Percentiles rank a stretch among this genome's conserved stretches.
These are phyloP conservation scores for Mesorhabditis spiculigera DNA, from an alignment of 2,888 invertebrate species.

Conservation along the genomic window DNA sequence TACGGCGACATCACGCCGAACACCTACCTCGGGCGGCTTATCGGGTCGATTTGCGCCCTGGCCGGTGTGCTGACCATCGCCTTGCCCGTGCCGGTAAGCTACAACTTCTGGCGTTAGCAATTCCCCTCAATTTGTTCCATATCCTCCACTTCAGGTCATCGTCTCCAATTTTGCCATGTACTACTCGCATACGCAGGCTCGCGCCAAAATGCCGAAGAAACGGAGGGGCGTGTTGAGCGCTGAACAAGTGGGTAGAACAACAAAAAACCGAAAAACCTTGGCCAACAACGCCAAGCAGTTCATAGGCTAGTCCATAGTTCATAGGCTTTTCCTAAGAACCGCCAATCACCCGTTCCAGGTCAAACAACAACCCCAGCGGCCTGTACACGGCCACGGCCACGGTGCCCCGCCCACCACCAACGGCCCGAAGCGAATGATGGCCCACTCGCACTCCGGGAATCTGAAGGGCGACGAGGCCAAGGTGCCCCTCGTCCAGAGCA, in stretches of 20 bases:
- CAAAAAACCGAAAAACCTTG: too few relatives aligned
- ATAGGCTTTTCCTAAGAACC: background rate
- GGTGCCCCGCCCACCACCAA: slow-evolving; percentile 17
- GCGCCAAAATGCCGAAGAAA: slow-evolving; percentile 90
- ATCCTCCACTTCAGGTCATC: slow-evolving; percentile 79
- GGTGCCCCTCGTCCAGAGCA: slow-evolving; percentile 24
- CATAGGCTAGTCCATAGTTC: too few relatives aligned
- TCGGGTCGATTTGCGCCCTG: slow-evolving; percentile 91
- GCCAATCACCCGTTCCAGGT: slow-evolving; percentile 22
- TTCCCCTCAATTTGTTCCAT: background rate
- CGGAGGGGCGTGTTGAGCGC: slow-evolving; percentile 82
- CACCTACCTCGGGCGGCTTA: slow-evolving; percentile 88
- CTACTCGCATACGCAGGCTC: slow-evolving; percentile 93
- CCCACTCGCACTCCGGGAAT: slow-evolving; percentile 15
- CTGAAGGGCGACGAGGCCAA: slow-evolving; percentile 26
- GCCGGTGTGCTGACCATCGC: slow-evolving; percentile 98
- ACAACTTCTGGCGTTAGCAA: slow-evolving; percentile 63
- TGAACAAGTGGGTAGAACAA: slow-evolving; percentile 66
- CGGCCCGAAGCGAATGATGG: slow-evolving; percentile 29
- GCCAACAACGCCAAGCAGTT: too few relatives aligned
- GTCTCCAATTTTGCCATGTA: slow-evolving; percentile 96
- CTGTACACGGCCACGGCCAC: background rate
- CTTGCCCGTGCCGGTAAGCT: slow-evolving; percentile 80
- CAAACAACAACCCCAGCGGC: slow-evolving; percentile 26
- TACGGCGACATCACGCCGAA: slow-evolving; percentile 74